phyloP scores from a whole-genome alignment of 2,797 vertebrate genomes.

The Eutrigla gurnardus region DNA sequence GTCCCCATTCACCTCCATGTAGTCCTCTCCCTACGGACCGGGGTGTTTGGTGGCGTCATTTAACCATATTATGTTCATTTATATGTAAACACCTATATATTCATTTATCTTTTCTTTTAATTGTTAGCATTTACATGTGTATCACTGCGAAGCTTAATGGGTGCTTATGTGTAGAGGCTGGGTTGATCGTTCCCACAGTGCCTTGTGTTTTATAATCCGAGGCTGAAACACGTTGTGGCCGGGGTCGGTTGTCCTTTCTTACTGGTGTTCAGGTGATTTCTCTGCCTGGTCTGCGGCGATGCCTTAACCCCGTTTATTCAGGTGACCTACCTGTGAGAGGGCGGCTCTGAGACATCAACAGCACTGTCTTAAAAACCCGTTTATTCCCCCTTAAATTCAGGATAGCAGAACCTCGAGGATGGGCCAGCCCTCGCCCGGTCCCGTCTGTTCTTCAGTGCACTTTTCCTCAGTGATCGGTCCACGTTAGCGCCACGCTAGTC shows the following conservation, averaged over 20 bases:
- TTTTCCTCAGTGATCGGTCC: conserved; percentile 69
- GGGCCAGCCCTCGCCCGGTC: conserved; percentile 21
- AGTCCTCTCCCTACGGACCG: conserved; percentile 28
- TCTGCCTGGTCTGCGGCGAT: conserved; percentile 55
- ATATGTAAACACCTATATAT: conserved; percentile 70
- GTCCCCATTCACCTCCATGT: conserved; percentile 41
- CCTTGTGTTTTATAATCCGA: conserved; percentile 67
- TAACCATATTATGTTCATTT: conserved; percentile 73
- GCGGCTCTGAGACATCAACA: conserved; percentile 60
- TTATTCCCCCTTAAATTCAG: conserved; percentile 51
- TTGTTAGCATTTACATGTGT: conserved; percentile 72
- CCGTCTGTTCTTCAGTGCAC: conserved; percentile 71
- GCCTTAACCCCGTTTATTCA: conserved; percentile 64
- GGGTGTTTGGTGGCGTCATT: conserved; percentile 60
- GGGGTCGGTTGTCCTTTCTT: conserved; percentile 65
- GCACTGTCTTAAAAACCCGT: conserved; percentile 47
- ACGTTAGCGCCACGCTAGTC: conserved; percentile 72
- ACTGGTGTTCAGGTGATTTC: conserved; percentile 64
- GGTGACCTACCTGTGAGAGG: conserved; percentile 64
- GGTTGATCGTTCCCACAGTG: conserved; percentile 71
- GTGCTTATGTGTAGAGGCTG: conserved; percentile 61
- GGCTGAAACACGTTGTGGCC: conserved; percentile 49
- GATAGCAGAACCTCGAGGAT: conserved; percentile 48
- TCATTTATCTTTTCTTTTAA: conserved; percentile 71
- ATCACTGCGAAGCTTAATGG: conserved; percentile 72